These are phyloP conservation scores for Coracias cyanogaster DNA, from an alignment of 2,797 vertebrate species.

Conservation along the genomic window DNA sequence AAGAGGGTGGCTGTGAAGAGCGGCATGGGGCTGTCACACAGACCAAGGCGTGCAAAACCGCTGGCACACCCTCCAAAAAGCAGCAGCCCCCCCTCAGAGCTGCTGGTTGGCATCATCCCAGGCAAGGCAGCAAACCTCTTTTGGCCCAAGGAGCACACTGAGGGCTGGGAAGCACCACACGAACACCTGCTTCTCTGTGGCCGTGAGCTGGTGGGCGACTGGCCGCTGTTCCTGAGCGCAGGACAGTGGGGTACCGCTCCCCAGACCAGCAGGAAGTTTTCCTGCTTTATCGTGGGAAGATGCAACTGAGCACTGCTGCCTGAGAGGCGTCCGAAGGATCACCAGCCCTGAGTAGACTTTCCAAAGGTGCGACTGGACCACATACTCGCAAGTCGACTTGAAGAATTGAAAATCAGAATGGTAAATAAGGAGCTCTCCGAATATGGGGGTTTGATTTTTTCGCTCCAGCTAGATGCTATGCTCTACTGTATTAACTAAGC, in stretches of 20 bases:
- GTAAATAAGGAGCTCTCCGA: neutral
- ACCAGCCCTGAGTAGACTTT: neutral
- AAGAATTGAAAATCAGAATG: neutral
- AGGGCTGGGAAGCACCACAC: neutral
- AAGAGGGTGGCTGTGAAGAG: neutral
- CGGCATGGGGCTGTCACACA: accelerated
- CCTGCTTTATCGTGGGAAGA: neutral
- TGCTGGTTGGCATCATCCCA: neutral
- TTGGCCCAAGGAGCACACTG: accelerated
- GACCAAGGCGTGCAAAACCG: neutral
- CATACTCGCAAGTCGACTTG: neutral
- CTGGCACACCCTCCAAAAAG: accelerated
- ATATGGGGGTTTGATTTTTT: neutral
- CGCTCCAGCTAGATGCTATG: neutral
- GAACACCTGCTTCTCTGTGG: accelerated
- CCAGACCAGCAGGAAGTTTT: neutral
- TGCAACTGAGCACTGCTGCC: neutral
- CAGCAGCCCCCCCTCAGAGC: accelerated
- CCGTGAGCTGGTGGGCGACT: neutral
- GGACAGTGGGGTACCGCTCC: accelerated
- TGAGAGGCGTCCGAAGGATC: neutral
- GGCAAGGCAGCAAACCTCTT: neutral
- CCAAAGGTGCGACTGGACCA: neutral
- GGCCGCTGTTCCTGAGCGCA: accelerated
- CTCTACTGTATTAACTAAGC: neutral